Evolutionary conservation across 2,113 vertebrate species (phyloP), one percentile per base, ranked within the genome.

Genomic region (Coptodon bakossiorum): DNA sequence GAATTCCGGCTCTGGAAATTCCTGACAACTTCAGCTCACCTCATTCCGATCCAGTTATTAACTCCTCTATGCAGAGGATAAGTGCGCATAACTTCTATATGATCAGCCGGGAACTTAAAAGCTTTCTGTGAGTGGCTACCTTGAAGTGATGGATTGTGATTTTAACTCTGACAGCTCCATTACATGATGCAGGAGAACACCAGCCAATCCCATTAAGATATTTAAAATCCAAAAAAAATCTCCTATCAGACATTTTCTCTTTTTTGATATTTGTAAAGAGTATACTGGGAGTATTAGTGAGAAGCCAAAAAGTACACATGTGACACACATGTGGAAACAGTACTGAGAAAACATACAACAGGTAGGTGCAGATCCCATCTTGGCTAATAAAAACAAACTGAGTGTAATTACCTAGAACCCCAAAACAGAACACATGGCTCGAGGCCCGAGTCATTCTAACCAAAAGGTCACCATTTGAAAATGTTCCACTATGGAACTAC

Each of bases 101-200:
- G 86, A 89, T 82, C 73, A 79, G 88, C 85, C 17, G 27, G 73
- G 50, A 85, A 84, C 59, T 92, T 90, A 92, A 92, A 95, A 90
- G 94, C 93, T 92, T 93, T 95, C 40, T 86, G 57, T 82, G 84
- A 91, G 90, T 87, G 86, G 87, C 27, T 31, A 80, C 68, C 59
- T 73, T 88, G 82, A 90, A 88, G 66, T 78, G 85, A 93, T 71
- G 78, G 93, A 88, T 86, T 78, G 73, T 61, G 86, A 89, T 52
- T 81, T 71, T 12, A 43, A 29, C 83, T 93, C 91, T 91, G 90
- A 92, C 91, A 89, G 92, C 88, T 90, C 79, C 88, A 89, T 87
- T 92, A 91, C 78, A 87, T 45, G 52, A 87, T 38, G 66, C 40
- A 85, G 59, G 17, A 81, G 80, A 87, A 48, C 80, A 31, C 38